Evolutionary conservation across 1,140 invertebrate species (phyloP).

Genomic region (Aporrectodea caliginosa): DNA sequence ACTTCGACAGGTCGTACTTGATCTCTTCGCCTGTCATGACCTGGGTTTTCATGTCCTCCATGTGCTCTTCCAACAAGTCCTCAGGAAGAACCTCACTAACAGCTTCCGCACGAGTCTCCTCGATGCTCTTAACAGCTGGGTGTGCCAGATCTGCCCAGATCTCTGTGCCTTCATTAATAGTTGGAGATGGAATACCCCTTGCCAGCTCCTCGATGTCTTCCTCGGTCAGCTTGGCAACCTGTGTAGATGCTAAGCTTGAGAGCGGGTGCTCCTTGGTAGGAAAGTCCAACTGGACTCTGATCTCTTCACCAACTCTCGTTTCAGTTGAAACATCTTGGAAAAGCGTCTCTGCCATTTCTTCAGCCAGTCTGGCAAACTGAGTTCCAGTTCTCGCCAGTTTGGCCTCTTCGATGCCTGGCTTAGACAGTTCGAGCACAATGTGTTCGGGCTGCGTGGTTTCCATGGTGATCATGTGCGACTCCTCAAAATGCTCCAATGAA

Average conservation of each 20-base stretch:
- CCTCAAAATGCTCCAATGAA: background rate
- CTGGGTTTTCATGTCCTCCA: constrained; percentile 29
- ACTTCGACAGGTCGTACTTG: constrained; percentile 28
- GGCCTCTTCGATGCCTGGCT: constrained; percentile 18
- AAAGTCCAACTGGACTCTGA: constrained; percentile 25
- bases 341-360: constrained; percentile 1
- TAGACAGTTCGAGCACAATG: constrained; percentile 7
- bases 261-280: constrained; percentile 5
- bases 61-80: constrained; percentile 30
- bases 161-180: constrained; percentile 8
- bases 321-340: constrained; percentile 14
- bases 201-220: constrained; percentile 30
- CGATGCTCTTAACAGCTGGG: background rate
- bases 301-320: constrained; percentile 25
- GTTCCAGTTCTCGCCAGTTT: constrained; percentile 2
- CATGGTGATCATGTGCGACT: background rate
- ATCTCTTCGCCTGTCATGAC: constrained; percentile 27
- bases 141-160: constrained; percentile 10
- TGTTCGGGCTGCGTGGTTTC: background rate
- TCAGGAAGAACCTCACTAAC: constrained; percentile 23
- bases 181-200: constrained; percentile 25
- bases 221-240: constrained; percentile 34
- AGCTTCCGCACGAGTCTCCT: background rate
- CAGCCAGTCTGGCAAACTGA: constrained; percentile 11
- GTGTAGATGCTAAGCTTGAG: constrained; percentile 33